A percentile compares a stretch with the other conserved stretches of the same genome.
These are phyloP conservation scores for Barnardius zonarius DNA, from an alignment of 2,113 vertebrate species.

Conservation along the genomic window DNA sequence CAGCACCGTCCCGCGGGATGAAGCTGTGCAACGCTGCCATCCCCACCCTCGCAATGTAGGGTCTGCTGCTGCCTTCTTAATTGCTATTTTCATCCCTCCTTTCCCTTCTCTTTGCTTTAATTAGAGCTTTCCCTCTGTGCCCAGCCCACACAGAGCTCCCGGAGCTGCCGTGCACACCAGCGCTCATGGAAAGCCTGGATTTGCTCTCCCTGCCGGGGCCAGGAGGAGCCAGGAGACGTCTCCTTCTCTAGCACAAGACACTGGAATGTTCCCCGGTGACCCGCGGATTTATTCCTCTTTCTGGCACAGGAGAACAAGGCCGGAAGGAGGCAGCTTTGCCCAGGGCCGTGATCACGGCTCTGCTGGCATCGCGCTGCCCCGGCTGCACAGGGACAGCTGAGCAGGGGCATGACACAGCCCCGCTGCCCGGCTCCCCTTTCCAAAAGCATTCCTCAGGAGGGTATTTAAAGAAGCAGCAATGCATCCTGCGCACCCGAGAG, in stretches of 20 bases:
- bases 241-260: neutral
- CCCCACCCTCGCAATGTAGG: neutral
- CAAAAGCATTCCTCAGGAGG: neutral
- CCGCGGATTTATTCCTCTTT: neutral
- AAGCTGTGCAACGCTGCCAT: neutral
- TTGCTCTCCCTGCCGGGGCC: neutral
- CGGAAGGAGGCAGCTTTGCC: neutral
- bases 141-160: conserved; percentile 33
- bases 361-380: neutral
- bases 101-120: neutral
- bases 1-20: accelerated
- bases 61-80: neutral
- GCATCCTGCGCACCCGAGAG: neutral
- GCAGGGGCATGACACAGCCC: neutral
- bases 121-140: neutral
- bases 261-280: neutral
- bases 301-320: neutral
- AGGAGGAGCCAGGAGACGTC: neutral
- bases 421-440: neutral
- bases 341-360: neutral
- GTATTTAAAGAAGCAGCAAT: neutral
- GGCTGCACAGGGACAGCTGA: neutral
- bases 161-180: neutral
- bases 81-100: conserved; percentile 1
- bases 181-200: neutral